Conservation (phyloP, 2,888 invertebrate species). For the Vesta saturnalis region DNA sequence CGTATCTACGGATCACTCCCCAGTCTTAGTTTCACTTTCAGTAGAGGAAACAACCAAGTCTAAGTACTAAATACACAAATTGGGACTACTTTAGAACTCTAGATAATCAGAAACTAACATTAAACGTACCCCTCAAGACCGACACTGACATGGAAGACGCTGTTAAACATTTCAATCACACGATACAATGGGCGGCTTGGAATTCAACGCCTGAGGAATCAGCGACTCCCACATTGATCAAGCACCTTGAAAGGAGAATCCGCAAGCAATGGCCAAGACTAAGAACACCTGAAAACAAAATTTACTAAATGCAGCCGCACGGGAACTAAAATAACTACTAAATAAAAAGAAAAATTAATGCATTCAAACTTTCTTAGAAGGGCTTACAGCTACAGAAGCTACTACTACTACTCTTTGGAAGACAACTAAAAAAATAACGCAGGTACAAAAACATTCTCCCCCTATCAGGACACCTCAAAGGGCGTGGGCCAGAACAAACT, state of each 20-base stretch:
- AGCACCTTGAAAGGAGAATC: no score
- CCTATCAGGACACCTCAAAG: not conserved
- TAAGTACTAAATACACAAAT: not conserved
- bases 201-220: no score
- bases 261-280: no score
- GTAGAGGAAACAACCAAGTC: not conserved
- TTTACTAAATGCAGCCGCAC: no score
- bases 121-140: no score
- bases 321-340: not conserved
- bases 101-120: not conserved
- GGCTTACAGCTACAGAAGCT: not conserved
- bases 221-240: no score
- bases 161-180: not conserved
- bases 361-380: not conserved
- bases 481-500: not conserved
- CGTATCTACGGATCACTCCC: no score
- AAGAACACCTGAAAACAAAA: no score
- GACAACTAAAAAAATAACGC: not conserved
- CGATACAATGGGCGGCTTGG: no score
- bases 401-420: not conserved
- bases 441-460: not conserved
- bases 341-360: not conserved
- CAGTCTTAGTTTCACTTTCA: no score
- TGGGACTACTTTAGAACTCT: not conserved
- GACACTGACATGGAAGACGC: not conserved